Conservation (phyloP, 2,113 vertebrate genomes). For the Coptodon rendalli region DNA sequence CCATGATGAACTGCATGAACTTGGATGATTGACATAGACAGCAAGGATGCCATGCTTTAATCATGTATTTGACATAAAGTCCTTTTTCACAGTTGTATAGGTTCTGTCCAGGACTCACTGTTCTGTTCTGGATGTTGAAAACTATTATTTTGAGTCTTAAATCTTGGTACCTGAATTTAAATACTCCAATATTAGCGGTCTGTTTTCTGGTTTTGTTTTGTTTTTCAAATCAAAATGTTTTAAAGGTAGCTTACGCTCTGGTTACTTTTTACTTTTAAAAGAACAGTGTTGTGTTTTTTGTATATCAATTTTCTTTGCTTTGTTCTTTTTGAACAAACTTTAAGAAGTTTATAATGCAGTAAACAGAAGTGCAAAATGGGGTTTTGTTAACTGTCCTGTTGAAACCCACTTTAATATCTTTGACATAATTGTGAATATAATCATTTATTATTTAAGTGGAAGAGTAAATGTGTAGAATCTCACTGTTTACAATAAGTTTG, state of each 20-base stretch:
- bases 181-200: accelerated
- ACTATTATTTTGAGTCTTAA: neutral
- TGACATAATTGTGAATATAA: neutral
- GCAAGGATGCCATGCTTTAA: neutral
- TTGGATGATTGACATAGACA: neutral
- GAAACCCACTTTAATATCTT: neutral
- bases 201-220: neutral
- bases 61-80: neutral
- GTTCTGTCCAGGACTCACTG: neutral
- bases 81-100: neutral
- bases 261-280: neutral
- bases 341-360: neutral
- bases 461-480: neutral
- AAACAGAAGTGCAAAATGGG: neutral
- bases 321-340: neutral
- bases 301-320: neutral
- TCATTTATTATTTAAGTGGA: neutral
- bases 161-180: neutral
- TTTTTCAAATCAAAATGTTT: neutral
- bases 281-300: neutral
- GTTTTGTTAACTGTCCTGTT: accelerated
- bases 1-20: neutral
- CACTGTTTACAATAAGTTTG: neutral
- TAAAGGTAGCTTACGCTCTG: neutral
- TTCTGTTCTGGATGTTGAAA: neutral